Evolutionary conservation across 2,113 vertebrate genomes (phyloP).

Genomic region (Solea senegalensis): DNA sequence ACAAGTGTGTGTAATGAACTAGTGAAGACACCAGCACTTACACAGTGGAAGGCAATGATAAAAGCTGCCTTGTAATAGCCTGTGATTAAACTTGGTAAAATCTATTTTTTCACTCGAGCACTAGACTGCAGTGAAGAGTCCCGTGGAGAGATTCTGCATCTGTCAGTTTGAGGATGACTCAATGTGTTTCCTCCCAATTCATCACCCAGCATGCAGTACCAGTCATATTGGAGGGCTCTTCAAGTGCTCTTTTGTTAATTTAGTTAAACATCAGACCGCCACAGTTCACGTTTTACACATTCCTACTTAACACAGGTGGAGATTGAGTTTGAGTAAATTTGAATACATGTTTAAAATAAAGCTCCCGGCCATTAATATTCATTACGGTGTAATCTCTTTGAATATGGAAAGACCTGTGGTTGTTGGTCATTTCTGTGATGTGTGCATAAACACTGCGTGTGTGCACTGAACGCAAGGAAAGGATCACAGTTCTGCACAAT

Average conservation of each 20-base stretch:
- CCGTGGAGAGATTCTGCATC: slow-evolving; percentile 56
- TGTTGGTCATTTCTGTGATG: neutral
- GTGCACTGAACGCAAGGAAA: neutral
- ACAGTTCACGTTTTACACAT: slow-evolving; percentile 67
- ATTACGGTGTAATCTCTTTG: slow-evolving; percentile 57
- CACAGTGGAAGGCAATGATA: slow-evolving; percentile 55
- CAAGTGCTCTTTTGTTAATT: slow-evolving; percentile 77
- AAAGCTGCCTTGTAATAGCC: slow-evolving; percentile 62
- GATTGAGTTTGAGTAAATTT: slow-evolving; percentile 61
- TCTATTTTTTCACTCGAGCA: slow-evolving; percentile 54
- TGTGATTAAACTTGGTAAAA: slow-evolving; percentile 71
- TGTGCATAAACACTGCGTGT: neutral
- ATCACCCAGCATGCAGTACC: slow-evolving; percentile 45
- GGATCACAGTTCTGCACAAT: neutral
- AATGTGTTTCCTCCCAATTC: slow-evolving; percentile 55
- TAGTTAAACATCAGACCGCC: slow-evolving; percentile 66
- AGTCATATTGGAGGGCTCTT: slow-evolving; percentile 60
- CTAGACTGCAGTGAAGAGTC: slow-evolving; percentile 61
- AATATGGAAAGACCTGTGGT: slow-evolving; percentile 42
- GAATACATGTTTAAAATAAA: slow-evolving; percentile 70
- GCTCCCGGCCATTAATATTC: slow-evolving; percentile 62
- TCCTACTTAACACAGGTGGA: slow-evolving; percentile 59
- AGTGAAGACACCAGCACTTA: slow-evolving; percentile 70
- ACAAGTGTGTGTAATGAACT: slow-evolving; percentile 72
- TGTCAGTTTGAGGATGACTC: slow-evolving; percentile 63